Evolutionary conservation across 1,140 invertebrate genomes (phyloP), one percentile per base, ranked within the genome.

Genomic region (Zaprionus capensis): DNA sequence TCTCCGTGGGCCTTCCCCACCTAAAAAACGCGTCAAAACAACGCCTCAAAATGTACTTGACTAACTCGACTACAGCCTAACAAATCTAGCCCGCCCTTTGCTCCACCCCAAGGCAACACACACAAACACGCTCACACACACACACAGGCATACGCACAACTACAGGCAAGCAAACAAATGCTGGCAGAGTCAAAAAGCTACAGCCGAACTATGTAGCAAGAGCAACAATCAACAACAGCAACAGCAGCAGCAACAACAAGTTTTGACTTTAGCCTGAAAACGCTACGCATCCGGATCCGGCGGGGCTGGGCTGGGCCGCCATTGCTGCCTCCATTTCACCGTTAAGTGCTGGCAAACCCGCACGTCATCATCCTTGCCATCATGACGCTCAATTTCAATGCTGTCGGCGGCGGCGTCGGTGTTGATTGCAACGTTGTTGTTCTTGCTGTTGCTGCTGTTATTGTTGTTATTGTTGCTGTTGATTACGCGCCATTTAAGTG

Each of bases 401-500:
- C 67, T 71, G 76, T 78, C 63, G 76, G 58, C 76, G 80, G 67
- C 41, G 53, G 64, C 11, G 20, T 62, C 72, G 81, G 85, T 88
- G 84, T 88, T 88, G 84, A 87, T 87, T 87, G 85, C 84, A 77
- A 58, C 44, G 74, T 46, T 71, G 58, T 49, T 63, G 68, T 31
- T 62, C 55, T 44, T 72, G 28, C 22, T 61, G 51, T 51, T 71
- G 68, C 14, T 71, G 72, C 14, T 68, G 41, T 44, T 81, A 70
- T 17, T 81, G 64, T 69, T 79, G 65, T 15, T 67, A 38, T 67
- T 73, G 63, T 67, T 82, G 80, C 51, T 81, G 68, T 71, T 87
- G 85, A 88, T 87, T 87, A 87, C 81, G 78, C 78, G 81, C 69
- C 85, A 76, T 88, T 88, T 90, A 88, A 84, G 85, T 88, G 84